These are phyloP conservation scores for Stomatorhinus walkeri DNA, from an alignment of 2,797 vertebrate genomes.

Conservation along the genomic window DNA sequence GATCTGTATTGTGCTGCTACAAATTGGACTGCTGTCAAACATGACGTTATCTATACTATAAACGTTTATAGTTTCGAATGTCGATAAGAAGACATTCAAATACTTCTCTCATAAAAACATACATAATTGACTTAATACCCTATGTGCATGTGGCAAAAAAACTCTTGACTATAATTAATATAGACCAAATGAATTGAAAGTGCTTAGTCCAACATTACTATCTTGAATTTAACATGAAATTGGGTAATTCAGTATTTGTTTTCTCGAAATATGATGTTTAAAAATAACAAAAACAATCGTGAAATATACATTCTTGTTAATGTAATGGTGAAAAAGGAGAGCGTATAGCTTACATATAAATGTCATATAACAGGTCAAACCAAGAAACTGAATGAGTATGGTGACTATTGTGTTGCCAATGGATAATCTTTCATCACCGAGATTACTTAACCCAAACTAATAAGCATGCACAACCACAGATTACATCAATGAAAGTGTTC, in stretches of 20 bases:
- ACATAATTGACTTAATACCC: neutral
- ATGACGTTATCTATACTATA: neutral
- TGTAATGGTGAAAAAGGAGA: neutral
- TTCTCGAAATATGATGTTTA: neutral
- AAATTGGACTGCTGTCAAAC: neutral
- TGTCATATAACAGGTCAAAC: neutral
- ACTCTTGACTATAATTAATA: neutral
- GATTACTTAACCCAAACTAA: neutral
- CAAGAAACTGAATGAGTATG: neutral
- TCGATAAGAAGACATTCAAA: neutral
- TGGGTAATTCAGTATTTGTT: neutral
- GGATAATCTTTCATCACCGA: neutral
- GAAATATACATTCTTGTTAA: neutral
- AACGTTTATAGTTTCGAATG: neutral
- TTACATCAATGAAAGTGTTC: neutral
- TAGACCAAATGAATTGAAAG: neutral
- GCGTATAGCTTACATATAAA: neutral
- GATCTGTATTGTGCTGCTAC: neutral
- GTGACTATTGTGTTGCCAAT: neutral
- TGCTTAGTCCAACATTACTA: neutral
- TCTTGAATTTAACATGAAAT: neutral
- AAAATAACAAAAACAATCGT: neutral
- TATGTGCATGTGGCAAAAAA: neutral
- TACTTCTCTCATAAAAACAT: neutral
- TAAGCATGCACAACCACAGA: neutral